Conservation (phyloP, 1,140 invertebrate genomes). For the Magallana gigas region DNA sequence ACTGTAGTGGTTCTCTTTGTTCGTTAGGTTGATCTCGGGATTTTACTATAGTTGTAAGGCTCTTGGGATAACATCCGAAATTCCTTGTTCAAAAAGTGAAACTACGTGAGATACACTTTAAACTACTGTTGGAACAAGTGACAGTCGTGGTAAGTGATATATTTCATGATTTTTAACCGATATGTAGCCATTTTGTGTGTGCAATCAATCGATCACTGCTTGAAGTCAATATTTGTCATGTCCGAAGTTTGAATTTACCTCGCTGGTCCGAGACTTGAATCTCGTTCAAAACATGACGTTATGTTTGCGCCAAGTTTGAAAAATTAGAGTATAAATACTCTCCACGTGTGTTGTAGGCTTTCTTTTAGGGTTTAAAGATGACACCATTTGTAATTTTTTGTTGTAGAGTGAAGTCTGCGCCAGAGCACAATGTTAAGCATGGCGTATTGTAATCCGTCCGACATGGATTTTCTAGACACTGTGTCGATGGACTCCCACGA, state of each 20-base stretch:
- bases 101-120: not conserved
- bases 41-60: slow-evolving; percentile 64
- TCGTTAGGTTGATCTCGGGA: slow-evolving; percentile 66
- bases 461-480: slow-evolving; percentile 58
- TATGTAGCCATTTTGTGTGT: not conserved
- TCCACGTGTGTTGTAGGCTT: not conserved
- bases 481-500: slow-evolving; percentile 51
- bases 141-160: not conserved
- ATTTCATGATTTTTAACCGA: not conserved
- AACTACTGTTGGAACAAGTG: not conserved
- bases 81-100: slow-evolving; percentile 16
- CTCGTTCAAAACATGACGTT: slow-evolving; percentile 1
- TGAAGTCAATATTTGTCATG: not conserved
- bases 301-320: slow-evolving; percentile 32
- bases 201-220: slow-evolving; percentile 3
- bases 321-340: not conserved
- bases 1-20: slow-evolving; percentile 73
- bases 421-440: slow-evolving; percentile 55
- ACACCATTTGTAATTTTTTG: not conserved
- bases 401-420: not conserved
- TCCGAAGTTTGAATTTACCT: slow-evolving; percentile 30
- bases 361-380: not conserved
- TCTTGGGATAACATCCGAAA: slow-evolving; percentile 6
- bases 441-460: slow-evolving; percentile 53
- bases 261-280: not conserved